phyloP scores from a whole-genome alignment of 2,113 vertebrate species.

The Tychaedon coryphoeus region DNA sequence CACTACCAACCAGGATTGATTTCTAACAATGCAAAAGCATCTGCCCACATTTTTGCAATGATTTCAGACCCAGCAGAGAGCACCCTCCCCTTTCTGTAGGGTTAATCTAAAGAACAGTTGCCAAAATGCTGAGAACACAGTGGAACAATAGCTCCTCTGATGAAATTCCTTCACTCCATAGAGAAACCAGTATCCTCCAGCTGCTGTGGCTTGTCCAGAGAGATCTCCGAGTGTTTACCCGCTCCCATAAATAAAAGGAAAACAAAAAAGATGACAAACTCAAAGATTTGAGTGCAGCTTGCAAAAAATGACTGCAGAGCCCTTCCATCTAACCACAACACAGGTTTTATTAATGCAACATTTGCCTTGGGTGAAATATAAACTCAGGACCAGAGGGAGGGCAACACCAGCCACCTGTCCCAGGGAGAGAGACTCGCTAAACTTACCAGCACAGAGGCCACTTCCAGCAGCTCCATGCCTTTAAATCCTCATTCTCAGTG shows the following conservation, averaged over 20 bases:
- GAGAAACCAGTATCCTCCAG: constrained; percentile 63
- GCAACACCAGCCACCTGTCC: constrained; percentile 45
- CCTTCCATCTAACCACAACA: background rate
- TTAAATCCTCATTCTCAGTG: constrained; percentile 48
- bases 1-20: background rate
- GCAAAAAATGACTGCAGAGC: background rate
- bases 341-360: constrained; percentile 4
- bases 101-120: constrained; percentile 68
- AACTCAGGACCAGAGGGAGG: background rate
- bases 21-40: constrained; percentile 42
- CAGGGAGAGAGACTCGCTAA: accelerated
- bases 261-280: background rate
- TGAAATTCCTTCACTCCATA: constrained; percentile 46
- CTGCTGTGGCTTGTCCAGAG: constrained; percentile 46
- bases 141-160: constrained; percentile 64
- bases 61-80: background rate
- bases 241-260: background rate
- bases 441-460: background rate
- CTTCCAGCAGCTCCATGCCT: constrained; percentile 55
- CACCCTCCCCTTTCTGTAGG: constrained; percentile 45
- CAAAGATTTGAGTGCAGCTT: background rate
- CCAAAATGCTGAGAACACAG: constrained; percentile 56
- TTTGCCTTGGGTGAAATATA: background rate
- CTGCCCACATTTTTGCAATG: constrained; percentile 40
- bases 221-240: background rate